Evolutionary conservation across 2,797 vertebrate genomes (phyloP).

Genomic region (Apodemus agrarius): DNA sequence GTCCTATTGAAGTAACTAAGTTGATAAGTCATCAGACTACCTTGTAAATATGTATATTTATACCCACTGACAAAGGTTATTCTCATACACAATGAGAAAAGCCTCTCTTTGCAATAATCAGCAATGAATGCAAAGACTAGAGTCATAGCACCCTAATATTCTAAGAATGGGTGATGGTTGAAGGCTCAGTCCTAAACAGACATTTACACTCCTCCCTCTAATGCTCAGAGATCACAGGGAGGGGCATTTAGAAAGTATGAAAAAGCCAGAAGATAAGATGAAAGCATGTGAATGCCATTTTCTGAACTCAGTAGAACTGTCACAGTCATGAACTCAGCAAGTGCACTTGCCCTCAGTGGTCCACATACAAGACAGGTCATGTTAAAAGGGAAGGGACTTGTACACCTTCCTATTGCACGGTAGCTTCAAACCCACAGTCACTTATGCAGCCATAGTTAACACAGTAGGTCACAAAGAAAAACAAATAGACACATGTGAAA

Average conservation of each 20-base stretch:
- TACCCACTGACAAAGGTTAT: neutral
- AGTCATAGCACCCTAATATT: neutral
- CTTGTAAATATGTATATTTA: neutral
- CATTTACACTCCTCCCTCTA: neutral
- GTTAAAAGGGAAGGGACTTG: neutral
- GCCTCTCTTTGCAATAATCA: neutral
- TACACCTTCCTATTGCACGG: neutral
- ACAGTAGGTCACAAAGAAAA: neutral
- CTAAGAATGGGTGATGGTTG: neutral
- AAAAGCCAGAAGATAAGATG: neutral
- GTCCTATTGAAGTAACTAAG: neutral
- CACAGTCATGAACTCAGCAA: neutral
- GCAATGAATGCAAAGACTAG: neutral
- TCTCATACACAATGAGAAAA: neutral
- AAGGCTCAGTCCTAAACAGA: neutral
- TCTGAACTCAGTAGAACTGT: neutral
- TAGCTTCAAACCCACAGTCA: neutral
- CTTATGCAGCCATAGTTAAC: neutral
- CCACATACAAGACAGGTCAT: neutral
- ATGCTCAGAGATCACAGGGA: neutral
- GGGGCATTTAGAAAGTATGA: neutral
- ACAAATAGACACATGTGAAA: neutral
- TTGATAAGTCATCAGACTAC: neutral
- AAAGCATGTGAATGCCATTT: neutral
- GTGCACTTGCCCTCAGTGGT: neutral